Evolutionary conservation across 2,797 vertebrate genomes (phyloP).

Genomic region (Pseudochaenichthys georgianus): DNA sequence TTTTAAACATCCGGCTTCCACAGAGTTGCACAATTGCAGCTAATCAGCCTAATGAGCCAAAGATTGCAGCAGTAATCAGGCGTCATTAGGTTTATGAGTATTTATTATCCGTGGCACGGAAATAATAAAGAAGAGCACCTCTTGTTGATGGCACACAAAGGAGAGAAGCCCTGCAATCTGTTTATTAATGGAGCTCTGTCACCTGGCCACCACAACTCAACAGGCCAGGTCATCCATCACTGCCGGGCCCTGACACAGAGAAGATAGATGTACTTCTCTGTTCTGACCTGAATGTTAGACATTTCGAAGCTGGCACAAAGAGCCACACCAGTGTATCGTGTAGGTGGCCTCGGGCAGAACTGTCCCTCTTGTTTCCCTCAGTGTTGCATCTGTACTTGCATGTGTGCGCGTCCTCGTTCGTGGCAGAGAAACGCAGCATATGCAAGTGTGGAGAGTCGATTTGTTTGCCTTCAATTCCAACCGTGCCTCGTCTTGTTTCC

Average conservation of each 20-base stretch:
- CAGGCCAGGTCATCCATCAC: slow-evolving; percentile 83
- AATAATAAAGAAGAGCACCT: slow-evolving; percentile 86
- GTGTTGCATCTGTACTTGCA: slow-evolving; percentile 48
- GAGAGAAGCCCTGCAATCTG: slow-evolving; percentile 82
- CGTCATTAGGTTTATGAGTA: slow-evolving; percentile 91
- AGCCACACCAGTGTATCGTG: slow-evolving; percentile 76
- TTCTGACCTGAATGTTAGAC: slow-evolving; percentile 83
- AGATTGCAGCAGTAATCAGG: slow-evolving; percentile 90
- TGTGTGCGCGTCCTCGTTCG: slow-evolving; percentile 36
- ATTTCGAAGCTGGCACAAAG: slow-evolving; percentile 77
- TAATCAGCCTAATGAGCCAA: slow-evolving; percentile 91
- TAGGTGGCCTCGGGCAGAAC: slow-evolving; percentile 72
- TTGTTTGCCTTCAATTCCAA: slow-evolving; percentile 81
- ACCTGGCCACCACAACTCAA: slow-evolving; percentile 81
- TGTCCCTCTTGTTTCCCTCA: slow-evolving; percentile 50
- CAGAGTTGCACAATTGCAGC: slow-evolving; percentile 82
- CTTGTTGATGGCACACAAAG: slow-evolving; percentile 83
- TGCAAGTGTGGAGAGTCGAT: slow-evolving; percentile 80
- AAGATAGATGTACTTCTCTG: slow-evolving; percentile 82
- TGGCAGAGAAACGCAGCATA: slow-evolving; percentile 72
- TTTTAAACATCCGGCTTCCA: slow-evolving; percentile 83
- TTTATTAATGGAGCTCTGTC: slow-evolving; percentile 86
- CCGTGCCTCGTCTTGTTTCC: slow-evolving; percentile 82
- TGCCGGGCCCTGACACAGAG: slow-evolving; percentile 63
- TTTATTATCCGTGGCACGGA: slow-evolving; percentile 88